Base-by-base conservation (phyloP, 2,888 invertebrate species). In the Dynastes hyllus region DNA sequence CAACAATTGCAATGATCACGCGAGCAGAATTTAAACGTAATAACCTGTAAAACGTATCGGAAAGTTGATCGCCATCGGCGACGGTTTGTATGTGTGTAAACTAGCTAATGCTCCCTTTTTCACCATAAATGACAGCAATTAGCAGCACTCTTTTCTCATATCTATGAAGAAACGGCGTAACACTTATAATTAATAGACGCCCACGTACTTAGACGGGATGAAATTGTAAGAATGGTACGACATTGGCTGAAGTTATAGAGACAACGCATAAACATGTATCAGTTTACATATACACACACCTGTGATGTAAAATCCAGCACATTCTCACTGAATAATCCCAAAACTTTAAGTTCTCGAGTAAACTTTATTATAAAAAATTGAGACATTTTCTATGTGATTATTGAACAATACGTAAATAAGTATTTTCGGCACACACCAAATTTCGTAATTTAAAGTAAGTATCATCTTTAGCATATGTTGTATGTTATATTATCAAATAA, bases 171-270 rank as follows among this genome's bases (percentile, higher is more conserved):
- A 70, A 2, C 70, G 53, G 9, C 32, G 32, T 53, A 70, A 32
- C 27, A 70, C 29, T 53, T 53, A 53, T 55, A 70, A 70, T 70
- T 70, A 70, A 53, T 70, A 70, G 22, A 70, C 70, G 70, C 70
- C 70, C 32, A 70, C 70, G 32, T 32, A 29, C 70, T 13, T 32
- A 6, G 13, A 51, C 13, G 22, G 51, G 51, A 69, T 69, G 50
- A 69, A 51, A 51, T 27, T 69, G 69, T 29, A 69, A 13, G 27
- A 51, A 69, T 13, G 5, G 27, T 22, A 22, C 8, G 51, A 27
- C 51, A 37, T 69, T 11, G 32, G 22, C 1, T 8, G 27, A 29
- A 53, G 32, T 70, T 29, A 2, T 11, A 29, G 13, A 13, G 8
- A 37, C 6, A 37, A 37, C 6, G 37, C 37, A 37, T 11, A 45